A percentile compares a stretch with the other conserved stretches of the same genome.
phyloP scores from a whole-genome alignment of 1,140 invertebrate genomes.

The Anoplophora glabripennis region DNA sequence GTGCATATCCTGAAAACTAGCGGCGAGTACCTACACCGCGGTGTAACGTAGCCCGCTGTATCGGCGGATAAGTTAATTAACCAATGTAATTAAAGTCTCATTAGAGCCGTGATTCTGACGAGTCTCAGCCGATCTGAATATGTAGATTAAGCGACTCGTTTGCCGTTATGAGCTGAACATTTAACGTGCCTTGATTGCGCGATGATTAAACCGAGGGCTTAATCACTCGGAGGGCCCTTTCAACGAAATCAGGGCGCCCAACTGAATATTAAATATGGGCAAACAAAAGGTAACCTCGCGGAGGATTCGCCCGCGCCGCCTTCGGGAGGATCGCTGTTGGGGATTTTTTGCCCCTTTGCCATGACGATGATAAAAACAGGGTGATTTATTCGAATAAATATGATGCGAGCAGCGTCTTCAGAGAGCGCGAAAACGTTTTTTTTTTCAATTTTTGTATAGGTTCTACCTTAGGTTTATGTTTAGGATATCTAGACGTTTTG shows the following conservation, averaged over 20 bases:
- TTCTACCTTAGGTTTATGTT: no score
- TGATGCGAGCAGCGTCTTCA: no score
- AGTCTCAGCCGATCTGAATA: conserved; percentile 31
- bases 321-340: no score
- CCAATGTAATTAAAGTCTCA: conserved; percentile 33
- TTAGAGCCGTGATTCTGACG: conserved; percentile 28
- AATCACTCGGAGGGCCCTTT: neutral
- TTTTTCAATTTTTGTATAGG: no score
- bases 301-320: neutral
- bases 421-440: no score
- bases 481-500: no score
- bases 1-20: no score
- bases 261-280: conserved; percentile 10
- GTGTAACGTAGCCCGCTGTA: no score
- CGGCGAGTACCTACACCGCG: no score
- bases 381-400: no score
- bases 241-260: conserved; percentile 3
- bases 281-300: neutral
- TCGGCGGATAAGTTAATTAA: conserved; percentile 22
- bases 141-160: conserved; percentile 33
- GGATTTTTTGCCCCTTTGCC: no score
- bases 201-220: conserved; percentile 19
- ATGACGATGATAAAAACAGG: no score
- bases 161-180: conserved; percentile 27
- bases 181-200: conserved; percentile 34